Conservation (phyloP, 2,888 invertebrate species). For the Drosophila nr. fundita region DNA sequence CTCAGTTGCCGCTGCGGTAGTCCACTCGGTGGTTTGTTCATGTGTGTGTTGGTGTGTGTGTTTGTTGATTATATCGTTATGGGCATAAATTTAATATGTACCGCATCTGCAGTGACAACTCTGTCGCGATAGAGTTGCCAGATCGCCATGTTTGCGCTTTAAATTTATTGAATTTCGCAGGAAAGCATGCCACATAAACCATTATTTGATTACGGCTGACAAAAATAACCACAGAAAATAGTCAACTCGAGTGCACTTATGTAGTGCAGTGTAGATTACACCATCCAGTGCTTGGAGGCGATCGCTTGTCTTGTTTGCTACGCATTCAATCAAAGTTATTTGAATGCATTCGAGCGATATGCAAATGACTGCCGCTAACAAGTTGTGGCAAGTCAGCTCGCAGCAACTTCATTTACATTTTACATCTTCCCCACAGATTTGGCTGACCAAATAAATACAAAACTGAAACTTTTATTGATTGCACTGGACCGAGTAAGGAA, state of each 20-base stretch:
- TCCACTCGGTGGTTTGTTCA: constrained; percentile 21
- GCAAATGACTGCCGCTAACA: constrained; percentile 54
- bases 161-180: constrained; percentile 57
- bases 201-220: constrained; percentile 42
- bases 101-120: constrained; percentile 47
- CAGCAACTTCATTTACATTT: constrained; percentile 60
- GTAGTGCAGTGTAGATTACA: neutral
- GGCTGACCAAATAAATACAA: constrained; percentile 45
- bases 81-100: constrained; percentile 73
- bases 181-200: constrained; percentile 46
- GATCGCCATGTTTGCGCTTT: constrained; percentile 44
- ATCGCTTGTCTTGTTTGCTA: constrained; percentile 17
- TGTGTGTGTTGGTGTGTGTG: constrained; percentile 23
- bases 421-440: constrained; percentile 28
- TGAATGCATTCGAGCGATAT: constrained; percentile 47
- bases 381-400: constrained; percentile 44
- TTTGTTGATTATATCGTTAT: constrained; percentile 67
- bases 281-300: neutral
- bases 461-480: constrained; percentile 57
- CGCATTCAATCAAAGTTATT: constrained; percentile 55
- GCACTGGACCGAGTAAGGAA: neutral
- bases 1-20: constrained; percentile 58
- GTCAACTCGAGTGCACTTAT: constrained; percentile 10
- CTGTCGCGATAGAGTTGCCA: constrained; percentile 46
- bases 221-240: constrained; percentile 19